A percentile compares a stretch with the other conserved stretches of the same genome.
Conservation (phyloP, 1,140 invertebrate genomes). For the Oreohelix idahoensis region DNA sequence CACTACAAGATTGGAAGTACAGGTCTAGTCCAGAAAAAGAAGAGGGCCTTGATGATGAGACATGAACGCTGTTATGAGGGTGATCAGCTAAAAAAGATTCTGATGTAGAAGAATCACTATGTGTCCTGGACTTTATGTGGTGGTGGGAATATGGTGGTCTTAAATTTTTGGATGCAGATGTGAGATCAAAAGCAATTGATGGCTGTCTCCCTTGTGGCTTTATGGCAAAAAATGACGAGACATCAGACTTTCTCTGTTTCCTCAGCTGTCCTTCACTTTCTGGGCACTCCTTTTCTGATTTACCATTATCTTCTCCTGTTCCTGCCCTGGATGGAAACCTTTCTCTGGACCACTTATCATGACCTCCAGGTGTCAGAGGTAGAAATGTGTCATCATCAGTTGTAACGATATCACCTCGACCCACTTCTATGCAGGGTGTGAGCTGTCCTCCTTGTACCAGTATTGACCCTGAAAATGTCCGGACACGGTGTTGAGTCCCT, state of each 20-base stretch:
- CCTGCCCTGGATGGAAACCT: constrained; percentile 24
- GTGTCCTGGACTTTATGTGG: constrained; percentile 52
- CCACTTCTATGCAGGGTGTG: constrained; percentile 43
- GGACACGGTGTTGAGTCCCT: constrained; percentile 36
- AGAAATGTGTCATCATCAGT: constrained; percentile 45
- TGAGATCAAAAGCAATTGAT: neutral
- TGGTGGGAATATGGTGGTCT: constrained; percentile 57
- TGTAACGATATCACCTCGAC: constrained; percentile 38
- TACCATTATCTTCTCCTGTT: neutral
- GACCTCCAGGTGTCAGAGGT: constrained; percentile 4
- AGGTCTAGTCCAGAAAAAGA: neutral
- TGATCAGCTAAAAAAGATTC: constrained; percentile 53
- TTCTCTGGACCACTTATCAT: constrained; percentile 38
- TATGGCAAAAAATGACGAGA: constrained; percentile 1
- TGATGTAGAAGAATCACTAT: constrained; percentile 65
- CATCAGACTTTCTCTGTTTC: constrained; percentile 12
- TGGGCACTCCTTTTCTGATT: neutral
- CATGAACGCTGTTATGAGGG: constrained; percentile 14
- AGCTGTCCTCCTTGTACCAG: neutral
- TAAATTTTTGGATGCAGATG: neutral
- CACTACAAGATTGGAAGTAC: neutral
- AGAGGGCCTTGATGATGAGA: neutral
- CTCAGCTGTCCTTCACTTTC: neutral
- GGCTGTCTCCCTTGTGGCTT: neutral
- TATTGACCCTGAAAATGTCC: constrained; percentile 34